Evolutionary conservation across 2,888 invertebrate species (phyloP).

Genomic region (Acanthosepion lycidas): DNA sequence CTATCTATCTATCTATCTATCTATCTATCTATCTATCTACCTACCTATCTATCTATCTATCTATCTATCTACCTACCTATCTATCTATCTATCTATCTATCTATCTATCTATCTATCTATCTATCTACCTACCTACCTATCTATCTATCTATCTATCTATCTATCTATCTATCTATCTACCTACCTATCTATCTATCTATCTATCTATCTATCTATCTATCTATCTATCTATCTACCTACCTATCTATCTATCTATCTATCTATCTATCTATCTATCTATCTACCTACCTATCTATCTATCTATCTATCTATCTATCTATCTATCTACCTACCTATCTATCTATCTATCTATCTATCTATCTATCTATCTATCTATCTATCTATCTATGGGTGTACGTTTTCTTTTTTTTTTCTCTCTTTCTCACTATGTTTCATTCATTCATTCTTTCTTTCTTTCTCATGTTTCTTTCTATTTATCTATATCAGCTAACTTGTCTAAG

Average conservation of each 20-base stretch:
- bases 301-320: background rate
- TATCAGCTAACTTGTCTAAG: too few relatives aligned
- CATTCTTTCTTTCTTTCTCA: too few relatives aligned
- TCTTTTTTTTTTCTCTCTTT: too few relatives aligned
- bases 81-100: too few relatives aligned
- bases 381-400: background rate
- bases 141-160: background rate
- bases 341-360: too few relatives aligned
- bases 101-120: too few relatives aligned
- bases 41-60: background rate
- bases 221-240: background rate
- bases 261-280: too few relatives aligned
- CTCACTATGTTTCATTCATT: too few relatives aligned
- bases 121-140: background rate
- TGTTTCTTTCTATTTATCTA: too few relatives aligned
- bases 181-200: too few relatives aligned
- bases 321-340: background rate
- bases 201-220: background rate
- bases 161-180: background rate
- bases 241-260: too few relatives aligned
- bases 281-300: background rate
- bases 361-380: background rate
- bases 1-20: too few relatives aligned
- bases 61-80: background rate
- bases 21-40: background rate